Conservation (phyloP, 2,797 vertebrate species). For the Carcharodon carcharias region DNA sequence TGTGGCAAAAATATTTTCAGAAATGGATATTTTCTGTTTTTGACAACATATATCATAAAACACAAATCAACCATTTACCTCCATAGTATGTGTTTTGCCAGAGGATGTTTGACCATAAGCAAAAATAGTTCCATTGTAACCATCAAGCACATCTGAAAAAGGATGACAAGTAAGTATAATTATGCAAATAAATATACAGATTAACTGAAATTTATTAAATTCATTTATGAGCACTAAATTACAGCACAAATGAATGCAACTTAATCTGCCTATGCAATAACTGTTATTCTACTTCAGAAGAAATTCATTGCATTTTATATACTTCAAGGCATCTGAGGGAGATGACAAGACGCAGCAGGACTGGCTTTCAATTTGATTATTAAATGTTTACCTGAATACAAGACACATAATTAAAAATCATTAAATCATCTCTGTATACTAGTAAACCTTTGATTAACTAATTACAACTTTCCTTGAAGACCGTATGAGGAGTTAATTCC, state of each 20-base stretch:
- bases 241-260: background rate
- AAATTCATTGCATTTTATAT: background rate
- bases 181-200: background rate
- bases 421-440: background rate
- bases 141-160: slow-evolving; percentile 79
- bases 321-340: background rate
- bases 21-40: background rate
- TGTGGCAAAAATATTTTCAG: background rate
- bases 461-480: background rate
- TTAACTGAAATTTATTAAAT: background rate
- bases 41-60: background rate
- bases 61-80: slow-evolving; percentile 59
- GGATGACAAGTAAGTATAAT: background rate
- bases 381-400: background rate
- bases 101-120: slow-evolving; percentile 92
- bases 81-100: slow-evolving; percentile 96
- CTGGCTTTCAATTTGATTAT: background rate
- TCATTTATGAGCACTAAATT: background rate
- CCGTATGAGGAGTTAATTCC: background rate
- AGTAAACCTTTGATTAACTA: background rate
- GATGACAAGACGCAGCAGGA: background rate
- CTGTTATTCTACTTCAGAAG: background rate
- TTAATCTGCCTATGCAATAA: background rate
- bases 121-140: slow-evolving; percentile 94
- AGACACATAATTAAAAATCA: background rate